Conservation (phyloP, 1,140 invertebrate genomes). For the Heliconius nattereri region DNA sequence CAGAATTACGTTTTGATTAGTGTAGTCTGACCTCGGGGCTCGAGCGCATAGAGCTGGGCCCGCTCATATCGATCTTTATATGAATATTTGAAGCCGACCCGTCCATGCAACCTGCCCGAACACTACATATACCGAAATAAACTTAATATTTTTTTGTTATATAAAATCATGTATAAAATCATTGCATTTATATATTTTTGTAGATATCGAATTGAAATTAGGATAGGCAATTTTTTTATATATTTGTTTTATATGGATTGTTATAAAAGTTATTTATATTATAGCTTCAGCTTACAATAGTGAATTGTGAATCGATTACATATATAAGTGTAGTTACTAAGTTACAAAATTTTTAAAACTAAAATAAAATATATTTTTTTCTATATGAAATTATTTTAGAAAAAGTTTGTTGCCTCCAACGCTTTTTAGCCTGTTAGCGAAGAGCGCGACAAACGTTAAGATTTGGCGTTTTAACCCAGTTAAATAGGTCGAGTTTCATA, state of each 20-base stretch:
- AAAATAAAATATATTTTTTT: neutral
- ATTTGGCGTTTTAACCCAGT: constrained; percentile 25
- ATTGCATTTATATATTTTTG: neutral
- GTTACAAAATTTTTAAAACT: neutral
- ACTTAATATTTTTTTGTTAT: neutral
- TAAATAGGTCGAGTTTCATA: constrained; percentile 24
- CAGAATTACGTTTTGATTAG: constrained; percentile 71
- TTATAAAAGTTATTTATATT: too few species aligned
- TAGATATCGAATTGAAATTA: too few species aligned
- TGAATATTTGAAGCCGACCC: constrained; percentile 72
- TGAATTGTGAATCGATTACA: too few species aligned
- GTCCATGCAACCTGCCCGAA: constrained; percentile 53
- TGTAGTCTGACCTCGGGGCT: constrained; percentile 56
- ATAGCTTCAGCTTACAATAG: too few species aligned
- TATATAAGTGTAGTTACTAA: neutral
- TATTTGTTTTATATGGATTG: too few species aligned
- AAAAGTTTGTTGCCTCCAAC: constrained; percentile 13
- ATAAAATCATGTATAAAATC: too few species aligned
- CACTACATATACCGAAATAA: constrained; percentile 41
- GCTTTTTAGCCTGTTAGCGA: constrained; percentile 10
- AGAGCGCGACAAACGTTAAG: constrained; percentile 17
- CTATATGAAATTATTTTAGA: constrained; percentile 24
- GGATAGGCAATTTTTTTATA: too few species aligned
- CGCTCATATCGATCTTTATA: constrained; percentile 69
- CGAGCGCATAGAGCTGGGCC: constrained; percentile 55